These are phyloP conservation scores for Zosterops borbonicus DNA, from an alignment of 2,113 vertebrate genomes.

Conservation along the genomic window DNA sequence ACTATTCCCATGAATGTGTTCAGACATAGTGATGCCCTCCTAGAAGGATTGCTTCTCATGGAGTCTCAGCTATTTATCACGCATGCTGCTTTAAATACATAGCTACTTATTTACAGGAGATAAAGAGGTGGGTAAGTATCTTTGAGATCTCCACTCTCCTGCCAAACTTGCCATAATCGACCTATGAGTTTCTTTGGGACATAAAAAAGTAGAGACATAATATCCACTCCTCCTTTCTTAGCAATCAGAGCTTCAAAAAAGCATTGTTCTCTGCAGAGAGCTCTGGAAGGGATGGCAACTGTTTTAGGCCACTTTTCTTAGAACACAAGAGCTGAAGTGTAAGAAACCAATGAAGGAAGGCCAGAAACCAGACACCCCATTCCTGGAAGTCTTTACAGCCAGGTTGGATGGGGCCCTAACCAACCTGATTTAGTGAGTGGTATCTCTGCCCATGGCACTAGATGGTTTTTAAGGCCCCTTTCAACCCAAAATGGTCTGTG, in stretches of 20 bases:
- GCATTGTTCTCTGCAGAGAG: neutral
- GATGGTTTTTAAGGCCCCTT: neutral
- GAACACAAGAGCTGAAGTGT: neutral
- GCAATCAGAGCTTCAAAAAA: neutral
- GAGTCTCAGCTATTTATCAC: neutral
- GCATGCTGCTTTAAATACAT: neutral
- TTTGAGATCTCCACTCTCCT: neutral
- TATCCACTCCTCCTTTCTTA: neutral
- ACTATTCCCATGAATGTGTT: neutral
- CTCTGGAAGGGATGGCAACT: neutral
- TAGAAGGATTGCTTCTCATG: neutral
- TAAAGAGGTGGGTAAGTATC: neutral
- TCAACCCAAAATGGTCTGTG: neutral
- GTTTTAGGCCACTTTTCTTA: neutral
- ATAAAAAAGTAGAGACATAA: neutral
- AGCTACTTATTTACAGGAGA: neutral
- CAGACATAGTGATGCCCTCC: neutral
- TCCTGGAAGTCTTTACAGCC: neutral
- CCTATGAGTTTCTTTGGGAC: neutral
- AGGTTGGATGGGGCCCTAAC: neutral
- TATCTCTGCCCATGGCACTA: neutral
- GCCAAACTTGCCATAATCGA: neutral
- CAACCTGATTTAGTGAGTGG: neutral
- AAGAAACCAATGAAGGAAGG: neutral
- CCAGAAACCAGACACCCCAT: neutral